phyloP scores from a whole-genome alignment of 2,797 vertebrate genomes.

The Heterohyrax brucei region DNA sequence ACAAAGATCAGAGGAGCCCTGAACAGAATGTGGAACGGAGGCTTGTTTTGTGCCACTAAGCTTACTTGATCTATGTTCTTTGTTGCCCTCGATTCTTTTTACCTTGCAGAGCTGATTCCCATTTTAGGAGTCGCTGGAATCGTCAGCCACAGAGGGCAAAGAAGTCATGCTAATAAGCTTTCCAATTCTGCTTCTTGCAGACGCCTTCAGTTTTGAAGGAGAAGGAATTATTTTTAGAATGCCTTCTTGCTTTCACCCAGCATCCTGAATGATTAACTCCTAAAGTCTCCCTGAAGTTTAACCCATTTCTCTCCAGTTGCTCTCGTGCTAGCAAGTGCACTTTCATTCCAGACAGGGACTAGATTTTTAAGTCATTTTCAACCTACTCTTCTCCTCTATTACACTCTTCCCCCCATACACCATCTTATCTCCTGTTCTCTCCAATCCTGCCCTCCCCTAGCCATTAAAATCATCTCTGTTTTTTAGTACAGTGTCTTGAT shows the following conservation, averaged over 20 bases:
- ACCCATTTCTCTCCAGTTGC: slow-evolving; percentile 26
- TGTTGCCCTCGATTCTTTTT: neutral
- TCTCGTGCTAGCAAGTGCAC: neutral
- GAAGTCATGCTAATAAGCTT: slow-evolving; percentile 79
- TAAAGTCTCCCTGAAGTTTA: slow-evolving; percentile 56
- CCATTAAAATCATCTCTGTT: slow-evolving; percentile 10
- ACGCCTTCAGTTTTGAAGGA: slow-evolving; percentile 79
- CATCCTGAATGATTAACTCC: slow-evolving; percentile 75
- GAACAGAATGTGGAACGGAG: fast-evolving
- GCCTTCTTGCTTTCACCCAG: slow-evolving; percentile 71
- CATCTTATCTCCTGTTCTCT: neutral
- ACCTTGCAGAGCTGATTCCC: neutral
- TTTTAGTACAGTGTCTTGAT: slow-evolving; percentile 48
- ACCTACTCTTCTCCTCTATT: neutral
- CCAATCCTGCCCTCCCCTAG: too few relatives aligned
- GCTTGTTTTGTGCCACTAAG: neutral
- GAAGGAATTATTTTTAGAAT: slow-evolving; percentile 88
- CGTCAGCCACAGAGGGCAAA: slow-evolving; percentile 84
- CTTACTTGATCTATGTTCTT: neutral
- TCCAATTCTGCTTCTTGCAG: slow-evolving; percentile 77
- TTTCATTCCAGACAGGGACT: neutral
- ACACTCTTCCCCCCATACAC: neutral
- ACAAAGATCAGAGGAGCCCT: neutral
- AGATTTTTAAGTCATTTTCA: neutral
- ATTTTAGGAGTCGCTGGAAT: slow-evolving; percentile 54